Conservation (phyloP, 2,113 vertebrate genomes). For the Silurus meridionalis region DNA sequence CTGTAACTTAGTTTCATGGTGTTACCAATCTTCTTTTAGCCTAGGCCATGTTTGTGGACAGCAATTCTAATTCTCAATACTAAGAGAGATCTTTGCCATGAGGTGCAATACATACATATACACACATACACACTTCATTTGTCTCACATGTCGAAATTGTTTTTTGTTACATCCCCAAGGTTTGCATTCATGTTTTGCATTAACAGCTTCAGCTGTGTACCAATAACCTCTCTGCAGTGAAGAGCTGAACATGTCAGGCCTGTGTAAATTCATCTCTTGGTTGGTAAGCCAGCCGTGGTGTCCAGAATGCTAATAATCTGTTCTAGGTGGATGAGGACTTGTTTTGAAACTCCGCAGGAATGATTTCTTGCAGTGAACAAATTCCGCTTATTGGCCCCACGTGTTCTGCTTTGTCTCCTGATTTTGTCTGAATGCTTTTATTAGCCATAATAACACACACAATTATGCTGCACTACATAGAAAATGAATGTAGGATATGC, state of each 20-base stretch:
- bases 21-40: no score
- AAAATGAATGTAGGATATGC: not conserved
- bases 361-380: not conserved
- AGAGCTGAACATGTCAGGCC: not conserved
- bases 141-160: not conserved
- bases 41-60: no score
- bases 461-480: not conserved
- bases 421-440: not conserved
- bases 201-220: not conserved
- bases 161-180: not conserved
- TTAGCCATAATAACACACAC: not conserved
- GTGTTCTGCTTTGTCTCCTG: not conserved
- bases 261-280: not conserved
- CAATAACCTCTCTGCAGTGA: not conserved
- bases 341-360: not conserved
- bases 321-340: not conserved
- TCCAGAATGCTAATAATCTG: not conserved
- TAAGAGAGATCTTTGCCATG: no score
- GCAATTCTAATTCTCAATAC: no score
- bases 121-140: not conserved
- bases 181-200: not conserved
- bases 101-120: no score
- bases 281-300: not conserved
- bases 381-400: not conserved
- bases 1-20: no score